Base-by-base conservation (phyloP, 2,888 invertebrate genomes). In the Leistus spinibarbis region DNA sequence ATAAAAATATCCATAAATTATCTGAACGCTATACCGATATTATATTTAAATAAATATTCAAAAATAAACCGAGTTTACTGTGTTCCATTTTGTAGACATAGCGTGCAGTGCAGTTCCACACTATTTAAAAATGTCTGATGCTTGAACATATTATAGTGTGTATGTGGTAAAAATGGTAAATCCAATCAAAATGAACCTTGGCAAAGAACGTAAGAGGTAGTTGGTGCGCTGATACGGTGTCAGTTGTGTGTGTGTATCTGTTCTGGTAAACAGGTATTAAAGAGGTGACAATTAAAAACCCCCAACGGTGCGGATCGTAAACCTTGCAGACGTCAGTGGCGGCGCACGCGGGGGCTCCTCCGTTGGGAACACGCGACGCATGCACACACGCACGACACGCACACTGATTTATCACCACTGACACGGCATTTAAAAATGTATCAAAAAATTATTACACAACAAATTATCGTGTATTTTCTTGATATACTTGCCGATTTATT, bases 221-320 rank as follows among this genome's bases (percentile, higher is more conserved):
- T 27, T 27, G 27, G 40, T 13, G 40, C 40, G 27, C 5, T 40
- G 40, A 40, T n/a, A n/a, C n/a, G 13, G 40, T 40, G 40, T 40
- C 40, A 40, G 40, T 40, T 7, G 10, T 40, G 40, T 40, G 7
- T 7, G 10, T 40, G 40, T 40, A 23, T 62, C 19, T 62, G 22
- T n/a, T 27, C 27, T 20, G 19, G 19, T 19, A 66, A 66, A 66
- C 27, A 27, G 40, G 10, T 66, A 66, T 66, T 53, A 66, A 53
- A 66, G 66, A 66, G 66, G 66, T 66, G 66, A 66, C 53, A 66
- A 66, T 66, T 66, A 66, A 66, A 66, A 66, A 66, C 60, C 60
- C 60, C 60, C 60, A 60, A 60, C 66, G 16, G 24, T 19, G 66
- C 66, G 53, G 17, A 24, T 66, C 53, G 40, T 66, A 66, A 66